Evolutionary conservation across 1,140 invertebrate species (phyloP).

Genomic region (Cherax quadricarinatus): DNA sequence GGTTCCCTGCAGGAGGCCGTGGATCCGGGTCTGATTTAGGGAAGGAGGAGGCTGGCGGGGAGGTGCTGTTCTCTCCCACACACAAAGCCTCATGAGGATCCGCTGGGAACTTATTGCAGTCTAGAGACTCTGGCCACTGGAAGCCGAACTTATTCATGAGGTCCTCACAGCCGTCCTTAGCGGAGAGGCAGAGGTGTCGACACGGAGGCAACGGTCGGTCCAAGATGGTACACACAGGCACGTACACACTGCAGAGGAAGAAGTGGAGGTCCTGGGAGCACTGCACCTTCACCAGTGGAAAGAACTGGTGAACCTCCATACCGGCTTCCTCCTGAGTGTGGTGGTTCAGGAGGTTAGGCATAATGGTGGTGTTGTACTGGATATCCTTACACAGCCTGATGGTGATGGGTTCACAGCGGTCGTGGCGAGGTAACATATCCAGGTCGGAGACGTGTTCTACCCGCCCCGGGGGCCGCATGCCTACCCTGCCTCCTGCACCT

Average conservation of each 20-base stretch:
- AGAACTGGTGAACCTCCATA: slow-evolving; percentile 94
- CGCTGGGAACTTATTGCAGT: slow-evolving; percentile 93
- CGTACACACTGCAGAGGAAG: slow-evolving; percentile 97
- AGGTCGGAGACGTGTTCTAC: slow-evolving; percentile 38
- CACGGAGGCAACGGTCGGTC: slow-evolving; percentile 95
- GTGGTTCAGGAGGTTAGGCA: slow-evolving; percentile 96
- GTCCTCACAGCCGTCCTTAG: slow-evolving; percentile 90
- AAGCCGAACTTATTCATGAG: slow-evolving; percentile 96
- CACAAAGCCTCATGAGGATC: slow-evolving; percentile 78
- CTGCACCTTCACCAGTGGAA: slow-evolving; percentile 96
- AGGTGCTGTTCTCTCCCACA: slow-evolving; percentile 70
- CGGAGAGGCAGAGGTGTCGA: slow-evolving; percentile 91
- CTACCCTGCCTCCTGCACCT: neutral
- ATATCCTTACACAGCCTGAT: slow-evolving; percentile 93
- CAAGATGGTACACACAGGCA: slow-evolving; percentile 96
- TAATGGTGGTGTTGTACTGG: slow-evolving; percentile 95
- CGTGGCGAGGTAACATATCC: slow-evolving; percentile 81
- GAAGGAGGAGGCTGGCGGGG: slow-evolving; percentile 51
- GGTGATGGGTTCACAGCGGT: slow-evolving; percentile 93
- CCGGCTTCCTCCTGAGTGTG: slow-evolving; percentile 96
- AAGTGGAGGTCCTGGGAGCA: slow-evolving; percentile 96
- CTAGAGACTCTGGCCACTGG: slow-evolving; percentile 94
- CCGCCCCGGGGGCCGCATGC: slow-evolving; percentile 75
- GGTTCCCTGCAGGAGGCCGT: neutral
- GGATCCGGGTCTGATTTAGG: slow-evolving; percentile 43